A percentile compares a stretch with the other conserved stretches of the same genome.
Evolutionary conservation across 2,888 invertebrate genomes (phyloP).

Genomic region (Melanargia galathea): DNA sequence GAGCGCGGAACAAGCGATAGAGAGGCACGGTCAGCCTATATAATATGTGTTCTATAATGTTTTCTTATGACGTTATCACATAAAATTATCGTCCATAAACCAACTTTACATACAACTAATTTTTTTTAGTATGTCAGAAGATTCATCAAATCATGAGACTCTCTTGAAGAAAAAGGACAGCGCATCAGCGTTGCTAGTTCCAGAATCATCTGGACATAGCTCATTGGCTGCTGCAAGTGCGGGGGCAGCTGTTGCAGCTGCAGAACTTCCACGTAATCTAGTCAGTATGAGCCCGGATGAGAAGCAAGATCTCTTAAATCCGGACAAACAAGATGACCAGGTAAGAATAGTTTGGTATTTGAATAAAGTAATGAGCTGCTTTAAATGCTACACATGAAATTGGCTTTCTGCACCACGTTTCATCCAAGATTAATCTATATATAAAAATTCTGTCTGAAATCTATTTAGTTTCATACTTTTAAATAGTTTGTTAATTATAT

Average conservation of each 20-base stretch:
- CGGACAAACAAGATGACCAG: constrained; percentile 57
- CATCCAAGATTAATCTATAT: too few relatives aligned
- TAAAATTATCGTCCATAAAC: too few relatives aligned
- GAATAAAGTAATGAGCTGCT: not conserved
- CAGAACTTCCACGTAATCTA: constrained; percentile 48
- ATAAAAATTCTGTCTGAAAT: too few relatives aligned
- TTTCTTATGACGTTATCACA: too few relatives aligned
- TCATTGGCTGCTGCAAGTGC: constrained; percentile 29
- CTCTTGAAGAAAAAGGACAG: constrained; percentile 65
- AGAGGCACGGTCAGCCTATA: too few relatives aligned
- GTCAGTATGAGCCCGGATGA: constrained; percentile 51
- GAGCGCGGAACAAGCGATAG: too few relatives aligned
- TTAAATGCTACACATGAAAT: too few relatives aligned
- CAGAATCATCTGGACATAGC: constrained; percentile 51
- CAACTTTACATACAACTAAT: too few relatives aligned
- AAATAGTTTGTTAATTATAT: too few relatives aligned
- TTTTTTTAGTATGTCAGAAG: constrained; percentile 70
- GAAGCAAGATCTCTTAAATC: constrained; percentile 55
- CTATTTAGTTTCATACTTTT: too few relatives aligned
- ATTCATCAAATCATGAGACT: constrained; percentile 60
- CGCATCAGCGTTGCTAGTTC: constrained; percentile 55
- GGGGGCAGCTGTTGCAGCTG: constrained; percentile 43
- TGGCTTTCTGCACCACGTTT: too few relatives aligned
- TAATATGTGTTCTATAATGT: too few relatives aligned
- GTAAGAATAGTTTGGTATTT: constrained; percentile 41